A percentile compares a stretch with the other conserved stretches of the same genome.
Evolutionary conservation across 2,113 vertebrate species (phyloP).

Genomic region (Eptesicus fuscus): DNA sequence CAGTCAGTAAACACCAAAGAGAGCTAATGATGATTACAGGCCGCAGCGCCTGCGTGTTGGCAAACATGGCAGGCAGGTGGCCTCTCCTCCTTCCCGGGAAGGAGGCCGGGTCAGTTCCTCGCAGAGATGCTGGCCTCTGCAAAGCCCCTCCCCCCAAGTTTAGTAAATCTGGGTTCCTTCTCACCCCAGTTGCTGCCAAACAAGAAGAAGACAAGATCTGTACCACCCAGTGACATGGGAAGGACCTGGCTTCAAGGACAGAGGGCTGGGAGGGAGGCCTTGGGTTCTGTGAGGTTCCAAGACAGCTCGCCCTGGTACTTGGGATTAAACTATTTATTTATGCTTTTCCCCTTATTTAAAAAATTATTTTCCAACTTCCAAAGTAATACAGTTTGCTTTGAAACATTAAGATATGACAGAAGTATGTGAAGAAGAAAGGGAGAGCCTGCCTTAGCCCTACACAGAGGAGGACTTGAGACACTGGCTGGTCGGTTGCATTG

Average conservation of each 20-base stretch:
- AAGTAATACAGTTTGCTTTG: not conserved
- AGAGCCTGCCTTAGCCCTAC: not conserved
- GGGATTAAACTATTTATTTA: not conserved
- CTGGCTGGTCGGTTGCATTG: rapidly evolving
- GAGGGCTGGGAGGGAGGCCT: not conserved
- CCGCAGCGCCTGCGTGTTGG: conserved; percentile 67
- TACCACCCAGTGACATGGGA: rapidly evolving
- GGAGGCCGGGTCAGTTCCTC: conserved; percentile 5
- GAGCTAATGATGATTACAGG: conserved; percentile 78
- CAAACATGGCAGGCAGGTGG: conserved; percentile 75
- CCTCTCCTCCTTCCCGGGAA: conserved; percentile 54
- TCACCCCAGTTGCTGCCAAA: not conserved
- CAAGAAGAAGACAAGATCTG: not conserved
- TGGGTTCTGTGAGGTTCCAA: not conserved
- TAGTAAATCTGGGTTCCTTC: not conserved
- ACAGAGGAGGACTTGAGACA: rapidly evolving
- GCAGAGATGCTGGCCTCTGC: not conserved
- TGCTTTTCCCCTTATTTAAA: not conserved
- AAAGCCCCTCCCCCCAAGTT: not conserved
- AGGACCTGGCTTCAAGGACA: not conserved
- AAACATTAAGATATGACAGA: not conserved
- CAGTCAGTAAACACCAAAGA: conserved; percentile 79
- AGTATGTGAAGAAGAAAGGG: not conserved
- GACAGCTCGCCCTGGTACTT: not conserved
- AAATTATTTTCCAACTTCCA: not conserved